These are phyloP conservation scores for Copidosoma floridanum DNA, from an alignment of 1,140 invertebrate species.

Conservation along the genomic window DNA sequence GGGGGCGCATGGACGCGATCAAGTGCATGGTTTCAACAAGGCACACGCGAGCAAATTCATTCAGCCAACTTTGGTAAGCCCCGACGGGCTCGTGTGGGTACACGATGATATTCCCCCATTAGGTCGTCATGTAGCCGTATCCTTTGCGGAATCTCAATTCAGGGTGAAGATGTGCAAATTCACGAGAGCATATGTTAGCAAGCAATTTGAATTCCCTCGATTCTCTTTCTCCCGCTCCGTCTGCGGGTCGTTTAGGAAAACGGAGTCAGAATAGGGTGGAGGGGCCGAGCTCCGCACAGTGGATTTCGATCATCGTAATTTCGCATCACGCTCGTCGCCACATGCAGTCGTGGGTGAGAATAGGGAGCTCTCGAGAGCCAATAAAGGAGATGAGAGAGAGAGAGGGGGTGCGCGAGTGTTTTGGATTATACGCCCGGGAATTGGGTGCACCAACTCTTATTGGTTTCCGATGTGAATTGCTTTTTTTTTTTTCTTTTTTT, in stretches of 20 bases:
- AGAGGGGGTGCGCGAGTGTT: constrained; percentile 1
- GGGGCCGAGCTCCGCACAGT: background rate
- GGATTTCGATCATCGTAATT: constrained; percentile 17
- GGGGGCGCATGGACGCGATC: no score
- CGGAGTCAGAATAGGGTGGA: background rate
- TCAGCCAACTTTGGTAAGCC: no score
- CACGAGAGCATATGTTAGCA: constrained; percentile 14
- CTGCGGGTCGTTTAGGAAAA: background rate
- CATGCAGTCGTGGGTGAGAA: background rate
- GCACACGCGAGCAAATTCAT: no score
- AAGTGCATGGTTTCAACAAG: no score
- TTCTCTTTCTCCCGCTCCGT: no score
- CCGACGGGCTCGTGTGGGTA: no score
- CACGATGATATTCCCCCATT: background rate
- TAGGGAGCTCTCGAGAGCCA: constrained; percentile 7
- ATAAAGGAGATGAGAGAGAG: no score
- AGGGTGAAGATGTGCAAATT: constrained; percentile 8
- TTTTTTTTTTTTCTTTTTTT: no score
- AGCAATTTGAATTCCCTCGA: constrained; percentile 8
- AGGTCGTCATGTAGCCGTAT: background rate
- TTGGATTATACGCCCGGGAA: background rate
- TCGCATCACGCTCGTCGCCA: background rate
- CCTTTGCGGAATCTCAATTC: background rate
- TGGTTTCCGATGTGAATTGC: constrained; percentile 2
- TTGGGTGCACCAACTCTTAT: no score